Conservation (phyloP, 2,113 vertebrate species). For the Fukomys damarensis region DNA sequence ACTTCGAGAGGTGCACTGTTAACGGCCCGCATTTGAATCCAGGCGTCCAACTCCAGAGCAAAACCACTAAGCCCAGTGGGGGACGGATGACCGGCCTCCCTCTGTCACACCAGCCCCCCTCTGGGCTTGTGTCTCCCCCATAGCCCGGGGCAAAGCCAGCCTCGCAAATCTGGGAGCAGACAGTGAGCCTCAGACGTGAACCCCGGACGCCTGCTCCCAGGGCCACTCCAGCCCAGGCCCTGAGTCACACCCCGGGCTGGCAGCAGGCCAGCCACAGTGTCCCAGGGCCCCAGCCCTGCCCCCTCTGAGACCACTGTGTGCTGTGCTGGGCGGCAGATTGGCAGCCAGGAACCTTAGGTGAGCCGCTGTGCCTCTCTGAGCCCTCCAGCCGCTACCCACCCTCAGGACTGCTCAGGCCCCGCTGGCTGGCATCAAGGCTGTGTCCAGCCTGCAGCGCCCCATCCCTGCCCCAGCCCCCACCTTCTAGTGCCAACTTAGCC, state of each 20-base stretch:
- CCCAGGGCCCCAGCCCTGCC: not conserved
- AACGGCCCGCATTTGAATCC: not conserved
- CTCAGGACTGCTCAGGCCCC: no score
- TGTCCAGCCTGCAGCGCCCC: not conserved
- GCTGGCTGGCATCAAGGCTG: fast-evolving
- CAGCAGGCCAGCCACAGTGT: not conserved
- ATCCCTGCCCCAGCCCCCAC: not conserved
- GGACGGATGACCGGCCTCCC: fast-evolving
- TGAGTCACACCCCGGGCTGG: not conserved
- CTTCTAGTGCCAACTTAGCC: not conserved
- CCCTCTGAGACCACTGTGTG: not conserved
- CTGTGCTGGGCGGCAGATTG: not conserved
- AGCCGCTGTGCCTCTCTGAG: not conserved
- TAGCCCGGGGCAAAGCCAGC: not conserved
- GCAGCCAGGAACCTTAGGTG: not conserved
- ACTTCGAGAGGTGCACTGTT: not conserved
- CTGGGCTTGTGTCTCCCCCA: not conserved
- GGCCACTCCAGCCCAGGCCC: not conserved
- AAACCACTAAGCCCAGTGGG: not conserved
- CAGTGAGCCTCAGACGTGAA: not conserved
- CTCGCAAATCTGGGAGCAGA: not conserved
- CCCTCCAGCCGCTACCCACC: not conserved
- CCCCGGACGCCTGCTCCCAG: fast-evolving
- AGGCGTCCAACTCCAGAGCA: not conserved
- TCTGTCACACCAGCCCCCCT: not conserved